A percentile compares a stretch with the other conserved stretches of the same genome.
phyloP scores from a whole-genome alignment of 2,888 invertebrate species.

The Carterocephalus palaemon region DNA sequence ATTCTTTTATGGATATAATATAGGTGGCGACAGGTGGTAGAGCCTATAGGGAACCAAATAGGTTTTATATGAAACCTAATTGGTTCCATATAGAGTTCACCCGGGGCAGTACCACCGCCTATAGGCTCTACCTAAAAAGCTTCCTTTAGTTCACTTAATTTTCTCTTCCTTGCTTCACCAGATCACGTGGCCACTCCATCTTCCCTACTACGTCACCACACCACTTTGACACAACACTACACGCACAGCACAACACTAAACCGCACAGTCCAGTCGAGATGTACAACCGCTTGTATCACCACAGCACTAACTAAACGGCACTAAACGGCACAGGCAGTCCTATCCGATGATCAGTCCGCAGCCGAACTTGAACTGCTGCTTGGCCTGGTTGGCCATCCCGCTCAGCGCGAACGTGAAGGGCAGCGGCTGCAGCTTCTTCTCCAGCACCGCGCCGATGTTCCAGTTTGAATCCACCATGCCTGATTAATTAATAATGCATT shows the following conservation, averaged over 20 bases:
- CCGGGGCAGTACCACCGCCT: too few species aligned
- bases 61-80: too few species aligned
- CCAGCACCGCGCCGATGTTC: slow-evolving; percentile 95
- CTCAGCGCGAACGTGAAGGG: slow-evolving; percentile 96
- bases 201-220: neutral
- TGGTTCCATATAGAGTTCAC: too few species aligned
- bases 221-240: neutral
- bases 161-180: neutral
- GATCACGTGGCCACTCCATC: neutral
- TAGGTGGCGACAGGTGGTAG: too few species aligned
- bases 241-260: slow-evolving; percentile 1
- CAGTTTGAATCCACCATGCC: slow-evolving; percentile 95
- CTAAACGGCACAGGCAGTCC: slow-evolving; percentile 1
- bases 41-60: too few species aligned
- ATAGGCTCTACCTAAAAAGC: too few species aligned
- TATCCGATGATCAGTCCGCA: slow-evolving; percentile 96
- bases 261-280: neutral
- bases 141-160: too few species aligned
- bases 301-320: slow-evolving; percentile 19
- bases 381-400: slow-evolving; percentile 94
- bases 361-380: slow-evolving; percentile 95
- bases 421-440: slow-evolving; percentile 94
- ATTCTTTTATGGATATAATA: too few species aligned
- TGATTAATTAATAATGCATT: too few species aligned
- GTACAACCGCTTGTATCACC: slow-evolving; percentile 5